Conservation (phyloP, 2,113 vertebrate species). For the Actinemys pallida region DNA sequence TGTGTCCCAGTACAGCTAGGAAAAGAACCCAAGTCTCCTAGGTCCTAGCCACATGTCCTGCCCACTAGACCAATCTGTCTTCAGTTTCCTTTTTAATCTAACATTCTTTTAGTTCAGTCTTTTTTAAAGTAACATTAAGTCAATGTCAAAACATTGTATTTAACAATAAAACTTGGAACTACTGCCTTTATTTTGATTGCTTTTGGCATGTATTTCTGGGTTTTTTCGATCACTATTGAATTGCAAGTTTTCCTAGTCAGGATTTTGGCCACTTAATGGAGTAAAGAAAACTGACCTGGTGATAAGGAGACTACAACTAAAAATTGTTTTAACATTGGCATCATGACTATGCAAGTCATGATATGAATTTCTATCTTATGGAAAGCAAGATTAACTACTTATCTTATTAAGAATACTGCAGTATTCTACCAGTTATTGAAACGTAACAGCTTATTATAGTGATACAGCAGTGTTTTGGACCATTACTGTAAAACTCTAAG, state of each 20-base stretch:
- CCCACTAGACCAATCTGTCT: no score
- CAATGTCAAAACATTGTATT: not conserved
- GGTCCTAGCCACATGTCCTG: no score
- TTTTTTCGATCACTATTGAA: not conserved
- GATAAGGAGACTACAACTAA: not conserved
- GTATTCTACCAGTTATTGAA: accelerated
- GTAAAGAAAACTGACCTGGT: not conserved
- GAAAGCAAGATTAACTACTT: not conserved
- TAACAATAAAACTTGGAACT: not conserved
- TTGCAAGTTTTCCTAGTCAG: not conserved
- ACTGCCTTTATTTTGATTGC: not conserved
- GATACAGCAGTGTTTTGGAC: accelerated
- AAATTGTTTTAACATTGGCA: not conserved
- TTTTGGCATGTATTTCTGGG: not conserved
- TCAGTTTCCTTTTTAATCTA: not conserved
- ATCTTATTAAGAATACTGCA: accelerated
- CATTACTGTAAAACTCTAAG: accelerated
- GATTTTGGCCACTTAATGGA: no score
- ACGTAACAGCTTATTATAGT: not conserved
- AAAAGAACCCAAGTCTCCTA: no score
- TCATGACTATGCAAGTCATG: accelerated
- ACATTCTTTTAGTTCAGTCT: not conserved
- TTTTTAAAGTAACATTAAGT: not conserved
- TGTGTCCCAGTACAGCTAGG: no score
- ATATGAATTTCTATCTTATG: accelerated